Evolutionary conservation across 2,888 invertebrate genomes (phyloP), one percentile per base, ranked within the genome.

Genomic region (Tipula vernalis): DNA sequence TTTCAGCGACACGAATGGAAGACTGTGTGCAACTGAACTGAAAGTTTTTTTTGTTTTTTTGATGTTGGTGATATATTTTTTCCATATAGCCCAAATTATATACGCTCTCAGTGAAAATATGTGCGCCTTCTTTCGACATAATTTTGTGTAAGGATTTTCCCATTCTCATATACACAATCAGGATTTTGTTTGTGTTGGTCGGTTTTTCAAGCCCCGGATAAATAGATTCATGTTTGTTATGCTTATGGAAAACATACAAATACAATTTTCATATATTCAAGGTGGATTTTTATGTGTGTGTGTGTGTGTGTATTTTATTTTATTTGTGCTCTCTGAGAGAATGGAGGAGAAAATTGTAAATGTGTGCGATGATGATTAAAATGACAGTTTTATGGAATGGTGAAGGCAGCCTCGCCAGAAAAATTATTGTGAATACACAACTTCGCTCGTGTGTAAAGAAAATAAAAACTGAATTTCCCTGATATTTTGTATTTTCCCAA

Each of bases 21-120:
- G 88, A 88, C 88, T 83, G 87, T 88, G 88, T 88, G 87, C 88
- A 88, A 88, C 88, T 88, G 88, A 88, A 87, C 85, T 42, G 44
- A 42, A 44, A 28, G 1, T 71, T 36, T 15, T 18, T 18, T n/a
- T n/a, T n/a, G n/a, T n/a, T n/a, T n/a, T n/a, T n/a, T n/a, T n/a
- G n/a, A n/a, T 18, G 10, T 15, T 18, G 4, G 15, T 15, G 13
- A 18, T 13, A 28, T 28, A 86, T n/a, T 42, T 28, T 86, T 36
- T n/a, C n/a, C n/a, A n/a, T 3, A 28, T 86, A 28, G 2, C 13
- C 42, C 51, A 15, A 51, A 1, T 51, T 51, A n/a, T 51, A 12
- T 51, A 15, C 15, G 28, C 28, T 71, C 71, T 28, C 71, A 28
- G 51, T 57, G 15, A 15, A 6, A 39, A 39, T 39, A 6, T 39